These are phyloP conservation scores for Chauna torquata DNA, from an alignment of 2,113 vertebrate species.

Conservation along the genomic window DNA sequence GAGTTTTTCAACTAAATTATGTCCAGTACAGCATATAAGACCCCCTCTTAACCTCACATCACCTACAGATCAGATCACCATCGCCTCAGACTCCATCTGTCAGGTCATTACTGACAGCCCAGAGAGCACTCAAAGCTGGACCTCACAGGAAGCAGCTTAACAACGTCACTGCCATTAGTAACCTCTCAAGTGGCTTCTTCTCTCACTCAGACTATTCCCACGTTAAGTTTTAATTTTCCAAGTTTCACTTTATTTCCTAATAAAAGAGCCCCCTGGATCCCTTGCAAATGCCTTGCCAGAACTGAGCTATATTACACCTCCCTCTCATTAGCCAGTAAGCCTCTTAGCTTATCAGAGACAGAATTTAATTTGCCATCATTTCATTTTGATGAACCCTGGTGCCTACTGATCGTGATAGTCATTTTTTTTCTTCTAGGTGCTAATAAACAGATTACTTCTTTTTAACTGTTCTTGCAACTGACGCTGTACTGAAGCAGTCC, in stretches of 20 bases:
- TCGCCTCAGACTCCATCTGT: background rate
- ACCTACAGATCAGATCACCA: background rate
- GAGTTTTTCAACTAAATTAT: background rate
- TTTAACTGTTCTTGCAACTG: background rate
- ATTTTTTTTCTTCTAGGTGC: background rate
- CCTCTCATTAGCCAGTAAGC: constrained; percentile 24
- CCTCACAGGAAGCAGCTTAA: background rate
- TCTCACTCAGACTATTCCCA: background rate
- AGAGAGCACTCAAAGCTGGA: background rate
- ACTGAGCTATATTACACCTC: background rate
- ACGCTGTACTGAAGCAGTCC: rapidly evolving
- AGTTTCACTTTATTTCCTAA: constrained; percentile 3
- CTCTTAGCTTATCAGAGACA: constrained; percentile 38
- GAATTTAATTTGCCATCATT: constrained; percentile 33
- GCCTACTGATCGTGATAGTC: background rate
- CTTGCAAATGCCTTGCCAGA: background rate
- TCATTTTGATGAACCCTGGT: background rate
- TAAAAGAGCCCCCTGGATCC: background rate
- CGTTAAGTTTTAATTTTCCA: background rate
- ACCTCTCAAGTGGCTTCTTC: background rate
- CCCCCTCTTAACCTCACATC: background rate
- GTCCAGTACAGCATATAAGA: background rate
- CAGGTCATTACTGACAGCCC: background rate
- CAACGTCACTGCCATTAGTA: background rate
- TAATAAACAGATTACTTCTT: background rate